phyloP scores from a whole-genome alignment of 2,888 invertebrate genomes.

The Rhagonycha fulva region DNA sequence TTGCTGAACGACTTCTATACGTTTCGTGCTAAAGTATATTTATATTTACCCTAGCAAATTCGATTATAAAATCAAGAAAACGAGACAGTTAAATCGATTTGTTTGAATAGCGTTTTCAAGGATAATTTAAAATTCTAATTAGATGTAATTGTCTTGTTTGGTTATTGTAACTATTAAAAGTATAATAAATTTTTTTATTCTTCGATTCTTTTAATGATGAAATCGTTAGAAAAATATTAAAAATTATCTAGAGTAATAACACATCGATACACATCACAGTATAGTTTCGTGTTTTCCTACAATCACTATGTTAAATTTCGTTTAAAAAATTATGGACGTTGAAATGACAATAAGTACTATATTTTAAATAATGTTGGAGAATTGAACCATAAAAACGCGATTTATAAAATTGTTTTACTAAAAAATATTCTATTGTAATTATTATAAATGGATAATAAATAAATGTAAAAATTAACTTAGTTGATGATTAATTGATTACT shows the following conservation, averaged over 20 bases:
- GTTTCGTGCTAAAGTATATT: not conserved
- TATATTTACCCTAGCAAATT: not conserved
- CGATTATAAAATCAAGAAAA: not conserved
- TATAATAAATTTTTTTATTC: not conserved
- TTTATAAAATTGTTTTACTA: not conserved
- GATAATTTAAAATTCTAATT: constrained; percentile 1
- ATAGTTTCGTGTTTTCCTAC: not conserved
- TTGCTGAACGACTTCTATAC: not conserved
- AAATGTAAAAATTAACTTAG: not conserved
- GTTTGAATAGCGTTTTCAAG: not conserved
- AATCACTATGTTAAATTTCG: not conserved
- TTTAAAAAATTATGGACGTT: not conserved
- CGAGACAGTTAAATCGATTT: not conserved
- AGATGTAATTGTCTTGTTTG: not conserved
- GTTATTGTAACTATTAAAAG: not conserved
- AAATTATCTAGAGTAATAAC: not conserved
- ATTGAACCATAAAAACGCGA: not conserved
- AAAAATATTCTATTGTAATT: not conserved
- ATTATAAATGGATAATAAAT: not conserved
- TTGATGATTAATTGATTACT: not conserved
- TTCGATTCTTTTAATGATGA: not conserved
- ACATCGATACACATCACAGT: not conserved
- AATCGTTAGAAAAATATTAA: not conserved
- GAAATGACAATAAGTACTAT: not conserved
- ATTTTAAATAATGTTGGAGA: not conserved